These are phyloP conservation scores for Dendroctonus ponderosae DNA, from an alignment of 1,140 invertebrate genomes.

Conservation along the genomic window DNA sequence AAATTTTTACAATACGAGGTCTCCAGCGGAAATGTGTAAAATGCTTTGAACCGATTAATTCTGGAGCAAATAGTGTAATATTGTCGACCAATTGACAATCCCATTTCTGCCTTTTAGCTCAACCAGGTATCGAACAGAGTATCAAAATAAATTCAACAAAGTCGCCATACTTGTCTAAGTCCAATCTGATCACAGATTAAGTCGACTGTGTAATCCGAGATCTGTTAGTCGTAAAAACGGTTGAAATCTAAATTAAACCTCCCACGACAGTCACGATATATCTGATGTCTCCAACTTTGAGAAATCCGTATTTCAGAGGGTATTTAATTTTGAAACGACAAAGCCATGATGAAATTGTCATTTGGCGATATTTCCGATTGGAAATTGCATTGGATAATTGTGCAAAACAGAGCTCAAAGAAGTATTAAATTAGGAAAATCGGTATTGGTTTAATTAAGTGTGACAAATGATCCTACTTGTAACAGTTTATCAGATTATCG, in stretches of 20 bases:
- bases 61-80: no score
- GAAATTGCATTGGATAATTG: no score
- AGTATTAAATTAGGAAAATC: no score
- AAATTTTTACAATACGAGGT: no score
- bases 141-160: conserved; percentile 37
- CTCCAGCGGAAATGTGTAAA: no score
- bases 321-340: conserved; percentile 4
- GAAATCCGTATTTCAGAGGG: neutral
- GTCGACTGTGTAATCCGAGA: conserved; percentile 39
- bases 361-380: no score
- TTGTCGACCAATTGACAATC: neutral
- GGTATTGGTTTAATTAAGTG: no score
- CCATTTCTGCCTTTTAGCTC: neutral
- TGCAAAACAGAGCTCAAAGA: no score
- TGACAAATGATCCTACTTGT: conserved; percentile 7
- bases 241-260: conserved; percentile 40
- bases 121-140: neutral
- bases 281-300: conserved; percentile 12
- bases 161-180: conserved; percentile 32
- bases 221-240: conserved; percentile 37
- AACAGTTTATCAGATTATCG: conserved; percentile 14
- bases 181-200: conserved; percentile 38
- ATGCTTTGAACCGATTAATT: no score
- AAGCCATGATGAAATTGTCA: no score
- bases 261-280: conserved; percentile 37